Conservation (phyloP, 1,140 invertebrate species). For the Tribolium castaneum region DNA sequence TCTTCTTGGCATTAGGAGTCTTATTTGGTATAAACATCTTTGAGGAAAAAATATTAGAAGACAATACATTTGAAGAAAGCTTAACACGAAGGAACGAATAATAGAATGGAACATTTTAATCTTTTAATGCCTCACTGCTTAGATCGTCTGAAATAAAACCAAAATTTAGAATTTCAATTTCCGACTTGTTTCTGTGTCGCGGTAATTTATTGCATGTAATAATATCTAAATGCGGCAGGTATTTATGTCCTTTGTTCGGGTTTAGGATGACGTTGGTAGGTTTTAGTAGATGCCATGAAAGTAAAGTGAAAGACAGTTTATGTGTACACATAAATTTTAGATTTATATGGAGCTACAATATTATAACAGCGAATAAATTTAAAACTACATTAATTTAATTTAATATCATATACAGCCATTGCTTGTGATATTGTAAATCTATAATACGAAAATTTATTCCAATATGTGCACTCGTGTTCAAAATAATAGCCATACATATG, state of each 20-base stretch:
- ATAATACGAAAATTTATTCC: neutral
- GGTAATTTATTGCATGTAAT: neutral
- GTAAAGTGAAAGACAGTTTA: neutral
- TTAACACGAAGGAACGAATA: too few relatives aligned
- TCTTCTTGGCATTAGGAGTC: too few relatives aligned
- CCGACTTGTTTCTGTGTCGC: neutral
- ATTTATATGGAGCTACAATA: neutral
- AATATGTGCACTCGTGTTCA: neutral
- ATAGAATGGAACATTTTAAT: too few relatives aligned
- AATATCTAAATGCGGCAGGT: neutral
- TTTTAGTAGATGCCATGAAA: neutral
- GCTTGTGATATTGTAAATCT: constrained; percentile 1
- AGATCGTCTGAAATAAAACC: too few relatives aligned
- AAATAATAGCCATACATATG: neutral
- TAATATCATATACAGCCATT: neutral
- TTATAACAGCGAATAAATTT: neutral
- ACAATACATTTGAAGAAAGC: too few relatives aligned
- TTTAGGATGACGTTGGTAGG: neutral
- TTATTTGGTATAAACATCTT: too few relatives aligned
- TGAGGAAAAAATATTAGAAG: too few relatives aligned
- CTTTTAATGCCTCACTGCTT: too few relatives aligned
- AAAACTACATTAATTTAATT: neutral
- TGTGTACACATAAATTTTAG: neutral
- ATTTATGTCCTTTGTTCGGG: neutral
- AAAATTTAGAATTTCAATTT: too few relatives aligned